Evolutionary conservation across 2,888 invertebrate genomes (phyloP), one percentile per base, ranked within the genome.

Genomic region (Rhyacophila evoluta): DNA sequence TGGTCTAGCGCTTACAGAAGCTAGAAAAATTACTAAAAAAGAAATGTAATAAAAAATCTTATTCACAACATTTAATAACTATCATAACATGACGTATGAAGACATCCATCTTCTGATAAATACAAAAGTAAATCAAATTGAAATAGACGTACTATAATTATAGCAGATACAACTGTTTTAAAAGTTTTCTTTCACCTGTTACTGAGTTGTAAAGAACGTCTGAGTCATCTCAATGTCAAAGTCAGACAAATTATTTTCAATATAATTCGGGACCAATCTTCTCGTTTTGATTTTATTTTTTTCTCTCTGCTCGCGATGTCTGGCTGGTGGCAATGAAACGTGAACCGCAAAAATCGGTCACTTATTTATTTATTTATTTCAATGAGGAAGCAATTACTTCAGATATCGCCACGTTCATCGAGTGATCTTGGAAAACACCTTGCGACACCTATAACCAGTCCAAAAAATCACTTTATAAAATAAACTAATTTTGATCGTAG

Each of bases 291-390:
- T 55, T 55, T n/a, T 5, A 19, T 55, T 55, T 55, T n/a, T n/a
- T n/a, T n/a, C 55, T 19, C 6, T 33, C 55, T 19, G 25, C 10
- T 19, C 15, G 19, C 12, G 55, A 19, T 8, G 55, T 55, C 55
- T 55, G 55, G 55, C 55, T 2, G 19, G 10, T 55, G 55, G 55
- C 55, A 25, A 55, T 55, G 55, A 55, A 55, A 55, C 55, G 25
- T 55, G 25, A 55, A 55, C 55, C 55, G 55, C 55, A 55, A 55
- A 55, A 55, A 19, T 55, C 10, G 19, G 55, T 19, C 55, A 55
- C 15, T 55, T 55, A 55, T 55, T 55, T 55, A 55, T 55, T 55
- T 55, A 55, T 55, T 55, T 55, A 55, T 55, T 55, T 55, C 55
- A 55, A 55, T 19, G 55, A 55, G 55, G 55, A 55, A 55, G 55